Evolutionary conservation across 1,140 invertebrate species (phyloP).

Genomic region (Pomacea maculata): DNA sequence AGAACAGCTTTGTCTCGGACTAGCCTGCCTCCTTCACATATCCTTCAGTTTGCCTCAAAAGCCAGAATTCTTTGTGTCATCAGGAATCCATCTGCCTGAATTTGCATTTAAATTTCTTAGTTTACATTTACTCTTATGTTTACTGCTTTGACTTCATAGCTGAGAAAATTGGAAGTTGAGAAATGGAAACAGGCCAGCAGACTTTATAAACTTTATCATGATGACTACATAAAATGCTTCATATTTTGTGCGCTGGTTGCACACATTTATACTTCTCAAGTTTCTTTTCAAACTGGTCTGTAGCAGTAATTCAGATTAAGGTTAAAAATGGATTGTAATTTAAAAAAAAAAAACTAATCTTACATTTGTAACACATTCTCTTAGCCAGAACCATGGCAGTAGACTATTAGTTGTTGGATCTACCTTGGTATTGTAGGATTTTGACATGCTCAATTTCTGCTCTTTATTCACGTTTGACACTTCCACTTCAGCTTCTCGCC

Average conservation of each 20-base stretch:
- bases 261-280: no score
- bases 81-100: neutral
- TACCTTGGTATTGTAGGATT: neutral
- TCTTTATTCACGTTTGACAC: neutral
- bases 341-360: no score
- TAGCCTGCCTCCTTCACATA: neutral
- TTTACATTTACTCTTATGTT: no score
- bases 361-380: no score
- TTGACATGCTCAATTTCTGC: neutral
- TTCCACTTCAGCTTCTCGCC: slow-evolving; percentile 19
- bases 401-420: neutral
- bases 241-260: no score
- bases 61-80: neutral
- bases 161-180: no score
- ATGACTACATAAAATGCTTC: no score
- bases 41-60: slow-evolving; percentile 39
- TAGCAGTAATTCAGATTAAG: no score
- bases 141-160: no score
- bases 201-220: neutral
- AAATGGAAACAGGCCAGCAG: neutral
- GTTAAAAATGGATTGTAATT: no score
- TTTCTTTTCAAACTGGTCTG: no score
- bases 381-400: no score
- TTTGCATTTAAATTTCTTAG: neutral
- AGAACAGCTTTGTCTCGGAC: neutral